Base-by-base conservation (phyloP, 2,113 vertebrate genomes). In the Herpailurus yagouaroundi region DNA sequence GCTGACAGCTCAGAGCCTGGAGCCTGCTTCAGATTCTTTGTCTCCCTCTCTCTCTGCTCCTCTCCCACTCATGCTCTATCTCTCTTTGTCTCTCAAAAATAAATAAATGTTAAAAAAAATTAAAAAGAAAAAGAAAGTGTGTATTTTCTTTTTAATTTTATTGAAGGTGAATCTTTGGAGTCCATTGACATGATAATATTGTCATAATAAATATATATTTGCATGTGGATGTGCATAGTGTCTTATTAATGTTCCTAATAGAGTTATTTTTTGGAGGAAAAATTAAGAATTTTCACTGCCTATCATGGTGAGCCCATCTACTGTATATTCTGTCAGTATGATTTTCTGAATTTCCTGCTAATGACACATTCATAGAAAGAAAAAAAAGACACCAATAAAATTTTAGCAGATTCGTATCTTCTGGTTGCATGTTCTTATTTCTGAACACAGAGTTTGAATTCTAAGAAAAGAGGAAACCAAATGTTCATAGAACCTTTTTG, bases 391-490 rank as follows among this genome's bases (percentile, higher is more conserved):
- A 81, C 36, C 50, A 60, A 55, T 94, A 79, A 79, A 74, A 19
- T 86, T 81, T 92, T 91, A 94, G 12, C 64, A 82, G 45, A 63
- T 87, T 73, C 29, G 15, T 57, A 69, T 27, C 50, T 14, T 88
- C 29, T 41, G 13, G 80, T 71, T 90, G 45, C 31, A 73, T 50
- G 16, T 94, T 48, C 76, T 92, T 84, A 50, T 92, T 97, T 95
- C 82, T 95, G 93, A 81, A 96, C 60, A 80, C 12, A 92, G 36
- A 4, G 7, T 81, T 60, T 94, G 50, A 79, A 94, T 98, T 93
- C 90, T 97, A 89, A 85, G 89, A 96, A 97, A 94, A 77, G 16
- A 14, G 84, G 55, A 88, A 81, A 55, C 18, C 33, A 80, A 45
- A 63, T 88, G 8, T 90, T 94, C 33, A 18, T 63, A 85, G 52